Base-by-base conservation (phyloP, 2,113 vertebrate genomes). In the Microtus ochrogaster region DNA sequence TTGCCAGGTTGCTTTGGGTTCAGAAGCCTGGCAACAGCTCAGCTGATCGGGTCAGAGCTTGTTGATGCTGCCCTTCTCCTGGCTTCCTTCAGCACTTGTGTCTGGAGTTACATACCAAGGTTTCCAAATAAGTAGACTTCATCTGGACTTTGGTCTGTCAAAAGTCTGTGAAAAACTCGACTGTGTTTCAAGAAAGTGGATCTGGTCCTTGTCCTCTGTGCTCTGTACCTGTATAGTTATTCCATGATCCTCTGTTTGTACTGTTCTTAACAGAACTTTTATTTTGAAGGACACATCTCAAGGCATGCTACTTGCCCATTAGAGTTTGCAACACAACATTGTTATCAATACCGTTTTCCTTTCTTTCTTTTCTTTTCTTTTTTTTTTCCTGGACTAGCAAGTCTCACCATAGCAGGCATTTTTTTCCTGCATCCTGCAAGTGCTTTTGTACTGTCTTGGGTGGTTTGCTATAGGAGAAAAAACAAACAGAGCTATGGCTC, bases 211-310 rank as follows among this genome's bases (percentile, higher is more conserved):
- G 22, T 41, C 52, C 77, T 74, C 72, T 58, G 5, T 92, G 41
- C 3, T 17, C 52, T 41, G 2, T 81, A 41, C 7, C 52, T 12
- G 58, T 84, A 16, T 44, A 13, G 39, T 16, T 55, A 72, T 61
- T 85, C 92, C 1, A 16, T 47, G 13, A 61, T 49, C 30, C 12
- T 96, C 84, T 92, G 66, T 44, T 65, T 44, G 2, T 66, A 44
- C 13, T 84, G 55, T 68, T 94, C 86, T 92, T 95, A 44, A 74
- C 77, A 85, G 74, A 3, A 5, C 44, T 95, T 96, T 84, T 63
- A 41, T 94, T 90, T 90, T 93, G 52, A 90, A 96, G 52, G 84
- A 95, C 74, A 95, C 63, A 2, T 79, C 44, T 85, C 55, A 66
- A 44, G 83, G 44, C 30, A 66, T n/a, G 24, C 39, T 61, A 41